Percentiles rank a stretch among this genome's conserved stretches.
Evolutionary conservation across 1,140 invertebrate species (phyloP).

Genomic region (fruit fly (Drosophila melanogaster)): Release_6_plus_ISO1_MT NT_033779.5:5711501-5712000

Average conservation of each 20-base stretch:
- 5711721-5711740: neutral
- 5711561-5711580: neutral
- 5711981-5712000: conserved; percentile 30
- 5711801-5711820: conserved; percentile 68
- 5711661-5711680: too few relatives aligned
- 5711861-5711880: conserved; percentile 58
- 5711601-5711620: neutral
- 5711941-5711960: conserved; percentile 25
- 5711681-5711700: too few relatives aligned
- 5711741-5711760: neutral
- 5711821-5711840: conserved; percentile 43
- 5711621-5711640: neutral
- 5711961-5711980: conserved; percentile 24
- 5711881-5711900: conserved; percentile 2
- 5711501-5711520: too few relatives aligned
- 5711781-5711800: conserved; percentile 58
- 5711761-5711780: conserved; percentile 35
- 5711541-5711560: neutral
- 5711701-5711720: too few relatives aligned
- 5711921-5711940: conserved; percentile 49
- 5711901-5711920: conserved; percentile 31
- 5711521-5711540: conserved; percentile 19
- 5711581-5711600: neutral
- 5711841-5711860: conserved; percentile 47
- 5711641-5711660: too few relatives aligned